These are phyloP conservation scores for Psettodes erumei DNA, from an alignment of 2,113 vertebrate species.

Conservation along the genomic window DNA sequence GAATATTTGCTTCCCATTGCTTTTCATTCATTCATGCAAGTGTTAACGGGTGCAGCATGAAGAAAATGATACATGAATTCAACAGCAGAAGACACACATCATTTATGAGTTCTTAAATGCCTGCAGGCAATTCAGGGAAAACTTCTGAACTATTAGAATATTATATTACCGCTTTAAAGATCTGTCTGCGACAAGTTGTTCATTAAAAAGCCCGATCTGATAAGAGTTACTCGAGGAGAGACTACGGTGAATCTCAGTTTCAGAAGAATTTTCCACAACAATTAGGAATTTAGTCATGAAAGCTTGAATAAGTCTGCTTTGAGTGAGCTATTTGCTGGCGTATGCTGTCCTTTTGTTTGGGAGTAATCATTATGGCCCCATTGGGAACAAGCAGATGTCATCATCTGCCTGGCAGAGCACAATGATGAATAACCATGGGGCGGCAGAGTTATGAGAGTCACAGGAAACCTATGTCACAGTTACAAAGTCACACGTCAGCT, in stretches of 20 bases:
- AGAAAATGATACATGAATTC: constrained; percentile 45
- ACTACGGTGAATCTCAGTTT: constrained; percentile 11
- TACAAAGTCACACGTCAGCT: constrained; percentile 50
- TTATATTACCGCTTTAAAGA: constrained; percentile 21
- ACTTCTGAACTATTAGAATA: constrained; percentile 29
- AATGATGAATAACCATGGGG: constrained; percentile 72
- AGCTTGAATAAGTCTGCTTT: constrained; percentile 59
- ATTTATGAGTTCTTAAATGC: constrained; percentile 32
- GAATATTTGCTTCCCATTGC: constrained; percentile 12
- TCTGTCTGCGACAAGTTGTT: background rate
- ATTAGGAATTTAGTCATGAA: constrained; percentile 52
- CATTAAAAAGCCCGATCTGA: background rate
- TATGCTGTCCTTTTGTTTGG: constrained; percentile 74
- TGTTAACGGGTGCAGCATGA: constrained; percentile 22
- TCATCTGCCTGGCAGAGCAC: constrained; percentile 75
- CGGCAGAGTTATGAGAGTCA: constrained; percentile 50
- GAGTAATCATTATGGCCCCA: constrained; percentile 67
- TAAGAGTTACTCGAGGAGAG: constrained; percentile 9
- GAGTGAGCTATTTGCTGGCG: constrained; percentile 68
- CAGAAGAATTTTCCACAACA: constrained; percentile 41
- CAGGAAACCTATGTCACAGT: constrained; percentile 49
- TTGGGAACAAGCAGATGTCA: constrained; percentile 75
- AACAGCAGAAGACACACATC: constrained; percentile 32
- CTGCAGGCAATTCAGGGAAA: constrained; percentile 13
- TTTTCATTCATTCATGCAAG: constrained; percentile 48